Conservation (phyloP, 2,888 invertebrate genomes). For the Polia nebulosa region DNA sequence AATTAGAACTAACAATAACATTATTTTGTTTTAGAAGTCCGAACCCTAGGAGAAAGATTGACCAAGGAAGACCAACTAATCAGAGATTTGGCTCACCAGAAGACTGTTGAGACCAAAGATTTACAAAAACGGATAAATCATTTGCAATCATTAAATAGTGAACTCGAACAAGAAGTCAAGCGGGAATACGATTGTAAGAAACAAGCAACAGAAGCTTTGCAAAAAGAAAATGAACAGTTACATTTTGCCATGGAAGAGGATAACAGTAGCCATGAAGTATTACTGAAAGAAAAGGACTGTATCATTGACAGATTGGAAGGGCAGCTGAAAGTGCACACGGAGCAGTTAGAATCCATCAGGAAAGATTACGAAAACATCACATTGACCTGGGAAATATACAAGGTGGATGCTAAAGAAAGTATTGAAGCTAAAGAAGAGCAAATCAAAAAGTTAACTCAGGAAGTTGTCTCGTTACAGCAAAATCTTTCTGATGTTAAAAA, state of each 20-base stretch:
- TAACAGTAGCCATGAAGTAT: conserved; percentile 73
- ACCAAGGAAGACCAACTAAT: conserved; percentile 53
- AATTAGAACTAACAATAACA: not conserved
- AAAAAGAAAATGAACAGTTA: conserved; percentile 76
- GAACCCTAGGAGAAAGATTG: conserved; percentile 61
- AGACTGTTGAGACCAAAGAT: conserved; percentile 64
- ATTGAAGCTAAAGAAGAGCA: conserved; percentile 68
- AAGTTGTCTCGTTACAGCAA: conserved; percentile 52
- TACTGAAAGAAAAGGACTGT: conserved; percentile 75
- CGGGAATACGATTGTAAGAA: conserved; percentile 66
- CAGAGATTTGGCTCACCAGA: conserved; percentile 60
- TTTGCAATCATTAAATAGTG: conserved; percentile 61
- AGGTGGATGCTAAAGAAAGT: conserved; percentile 66
- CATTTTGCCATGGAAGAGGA: conserved; percentile 76
- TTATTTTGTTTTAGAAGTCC: conserved; percentile 68
- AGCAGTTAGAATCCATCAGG: conserved; percentile 68
- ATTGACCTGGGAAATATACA: conserved; percentile 70
- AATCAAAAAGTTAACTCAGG: conserved; percentile 61
- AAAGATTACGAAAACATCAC: conserved; percentile 72
- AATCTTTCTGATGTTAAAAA: conserved; percentile 52
- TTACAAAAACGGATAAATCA: conserved; percentile 63
- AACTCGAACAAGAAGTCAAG: conserved; percentile 70
- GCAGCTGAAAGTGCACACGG: conserved; percentile 65
- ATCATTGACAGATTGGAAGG: conserved; percentile 74
- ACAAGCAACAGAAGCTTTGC: conserved; percentile 68